phyloP scores from a whole-genome alignment of 92 coral and sea anemone species.

The Heteractis magnifica region DNA sequence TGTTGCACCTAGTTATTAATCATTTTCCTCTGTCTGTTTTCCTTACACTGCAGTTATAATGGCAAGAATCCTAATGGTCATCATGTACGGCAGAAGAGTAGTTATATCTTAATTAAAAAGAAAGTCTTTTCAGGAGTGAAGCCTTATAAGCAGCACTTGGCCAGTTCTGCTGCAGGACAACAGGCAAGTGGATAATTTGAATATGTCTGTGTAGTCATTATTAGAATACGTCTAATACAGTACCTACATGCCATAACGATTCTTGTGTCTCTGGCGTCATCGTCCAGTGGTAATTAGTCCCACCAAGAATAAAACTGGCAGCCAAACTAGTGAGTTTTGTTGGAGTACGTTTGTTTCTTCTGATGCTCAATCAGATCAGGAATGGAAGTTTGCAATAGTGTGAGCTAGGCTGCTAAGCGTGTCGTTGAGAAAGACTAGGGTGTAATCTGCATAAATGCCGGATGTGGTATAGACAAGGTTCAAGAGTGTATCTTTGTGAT shows the following conservation, averaged over 20 bases:
- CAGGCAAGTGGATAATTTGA: slow-evolving; percentile 39
- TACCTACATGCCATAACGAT: neutral
- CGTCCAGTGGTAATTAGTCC: neutral
- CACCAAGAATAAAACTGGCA: neutral
- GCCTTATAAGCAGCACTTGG: slow-evolving; percentile 82
- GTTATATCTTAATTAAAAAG: slow-evolving; percentile 63
- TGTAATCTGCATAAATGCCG: neutral
- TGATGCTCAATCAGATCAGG: neutral
- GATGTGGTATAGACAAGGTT: too few species aligned
- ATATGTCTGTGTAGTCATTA: neutral
- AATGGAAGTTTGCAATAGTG: neutral
- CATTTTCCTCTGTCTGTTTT: neutral
- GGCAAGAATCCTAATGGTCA: slow-evolving; percentile 69
- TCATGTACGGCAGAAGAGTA: slow-evolving; percentile 63
- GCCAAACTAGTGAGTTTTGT: neutral
- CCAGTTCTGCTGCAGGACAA: slow-evolving; percentile 78
- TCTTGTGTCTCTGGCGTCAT: neutral
- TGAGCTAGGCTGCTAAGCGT: slow-evolving; percentile 8
- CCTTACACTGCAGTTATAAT: slow-evolving; percentile 60
- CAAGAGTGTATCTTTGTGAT: too few species aligned
- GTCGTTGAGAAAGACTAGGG: neutral
- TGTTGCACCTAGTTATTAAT: neutral
- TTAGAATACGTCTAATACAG: neutral
- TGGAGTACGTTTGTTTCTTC: neutral
- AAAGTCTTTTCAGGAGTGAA: slow-evolving; percentile 76